phyloP scores from a whole-genome alignment of 2,797 vertebrate genomes.

The Gastrophryne carolinensis region DNA sequence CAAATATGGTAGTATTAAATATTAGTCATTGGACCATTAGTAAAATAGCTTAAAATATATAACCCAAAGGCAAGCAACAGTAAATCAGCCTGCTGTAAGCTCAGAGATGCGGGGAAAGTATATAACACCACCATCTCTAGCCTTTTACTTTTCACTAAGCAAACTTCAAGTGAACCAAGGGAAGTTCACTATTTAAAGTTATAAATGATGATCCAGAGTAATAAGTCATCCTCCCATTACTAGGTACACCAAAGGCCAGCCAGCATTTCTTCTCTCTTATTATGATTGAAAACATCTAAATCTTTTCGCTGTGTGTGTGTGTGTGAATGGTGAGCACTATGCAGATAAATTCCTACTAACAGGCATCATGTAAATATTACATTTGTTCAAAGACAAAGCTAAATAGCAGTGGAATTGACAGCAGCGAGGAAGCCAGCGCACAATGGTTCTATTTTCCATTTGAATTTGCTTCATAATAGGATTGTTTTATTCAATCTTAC shows the following conservation, averaged over 20 bases:
- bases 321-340: not conserved
- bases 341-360: not conserved
- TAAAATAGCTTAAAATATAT: not conserved
- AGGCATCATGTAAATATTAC: not conserved
- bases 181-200: not conserved
- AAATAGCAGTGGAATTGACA: not conserved
- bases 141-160: not conserved
- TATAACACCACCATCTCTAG: not conserved
- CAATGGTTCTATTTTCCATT: not conserved
- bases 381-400: not conserved
- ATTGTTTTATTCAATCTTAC: not conserved
- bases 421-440: too few relatives aligned
- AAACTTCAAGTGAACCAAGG: not conserved
- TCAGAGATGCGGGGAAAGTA: not conserved
- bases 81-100: not conserved
- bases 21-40: too few relatives aligned
- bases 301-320: not conserved
- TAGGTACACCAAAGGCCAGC: not conserved
- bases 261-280: not conserved
- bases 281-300: not conserved
- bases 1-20: too few relatives aligned
- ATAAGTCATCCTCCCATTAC: not conserved
- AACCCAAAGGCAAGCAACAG: not conserved
- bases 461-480: not conserved
- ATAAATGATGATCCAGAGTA: not conserved